Evolutionary conservation across 2,797 vertebrate species (phyloP).

Genomic region (Acrocephalus scirpaceus): DNA sequence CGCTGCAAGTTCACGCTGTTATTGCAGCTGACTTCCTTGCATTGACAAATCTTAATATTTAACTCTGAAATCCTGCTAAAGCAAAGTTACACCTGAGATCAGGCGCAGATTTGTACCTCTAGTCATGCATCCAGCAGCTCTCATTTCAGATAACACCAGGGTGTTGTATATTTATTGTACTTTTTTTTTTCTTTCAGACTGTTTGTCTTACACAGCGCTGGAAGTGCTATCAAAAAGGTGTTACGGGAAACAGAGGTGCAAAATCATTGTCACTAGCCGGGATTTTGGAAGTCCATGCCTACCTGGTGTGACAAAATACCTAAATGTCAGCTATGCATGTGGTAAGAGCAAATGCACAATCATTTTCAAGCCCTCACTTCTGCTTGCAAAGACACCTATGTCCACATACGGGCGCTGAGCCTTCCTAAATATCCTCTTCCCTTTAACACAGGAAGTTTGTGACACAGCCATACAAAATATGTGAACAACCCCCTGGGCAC

Average conservation of each 20-base stretch:
- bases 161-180: neutral
- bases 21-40: neutral
- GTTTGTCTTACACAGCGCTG: constrained; percentile 87
- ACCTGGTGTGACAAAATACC: constrained; percentile 91
- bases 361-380: neutral
- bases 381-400: neutral
- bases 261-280: constrained; percentile 80
- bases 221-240: constrained; percentile 86
- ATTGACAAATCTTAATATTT: neutral
- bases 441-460: neutral
- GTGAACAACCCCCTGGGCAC: neutral
- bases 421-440: neutral
- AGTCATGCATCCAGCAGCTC: neutral
- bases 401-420: too few species aligned
- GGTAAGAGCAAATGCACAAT: constrained; percentile 77
- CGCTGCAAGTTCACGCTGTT: neutral
- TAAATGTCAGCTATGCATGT: constrained; percentile 90
- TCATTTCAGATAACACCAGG: neutral
- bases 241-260: constrained; percentile 90
- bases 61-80: neutral
- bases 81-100: neutral
- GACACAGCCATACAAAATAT: neutral
- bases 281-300: constrained; percentile 91
- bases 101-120: neutral
- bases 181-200: constrained; percentile 81